phyloP scores from a whole-genome alignment of 2,888 invertebrate genomes.

The Laspeyria flexula region DNA sequence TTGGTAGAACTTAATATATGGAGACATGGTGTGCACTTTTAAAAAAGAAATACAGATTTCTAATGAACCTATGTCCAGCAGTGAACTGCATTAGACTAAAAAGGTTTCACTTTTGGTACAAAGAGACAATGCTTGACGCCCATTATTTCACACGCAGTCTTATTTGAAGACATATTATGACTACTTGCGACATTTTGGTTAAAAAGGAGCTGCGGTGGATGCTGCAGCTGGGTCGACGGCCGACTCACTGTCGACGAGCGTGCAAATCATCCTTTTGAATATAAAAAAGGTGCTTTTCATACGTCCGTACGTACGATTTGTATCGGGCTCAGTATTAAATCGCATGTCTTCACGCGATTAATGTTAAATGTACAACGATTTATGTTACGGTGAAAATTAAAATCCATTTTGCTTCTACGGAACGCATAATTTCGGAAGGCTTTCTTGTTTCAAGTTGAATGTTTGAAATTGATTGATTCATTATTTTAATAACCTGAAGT shows the following conservation, averaged over 20 bases:
- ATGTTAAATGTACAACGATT: slow-evolving; percentile 57
- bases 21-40: too few species aligned
- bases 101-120: slow-evolving; percentile 37
- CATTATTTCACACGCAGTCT: slow-evolving; percentile 42
- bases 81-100: slow-evolving; percentile 40
- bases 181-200: slow-evolving; percentile 72
- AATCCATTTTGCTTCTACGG: slow-evolving; percentile 41
- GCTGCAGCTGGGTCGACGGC: slow-evolving; percentile 65
- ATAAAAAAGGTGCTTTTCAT: slow-evolving; percentile 51
- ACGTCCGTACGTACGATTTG: slow-evolving; percentile 50
- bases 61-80: too few species aligned
- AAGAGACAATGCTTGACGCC: slow-evolving; percentile 35
- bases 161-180: slow-evolving; percentile 53
- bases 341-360: slow-evolving; percentile 60
- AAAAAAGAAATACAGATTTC: too few species aligned
- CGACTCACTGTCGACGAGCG: slow-evolving; percentile 61
- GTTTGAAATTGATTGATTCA: slow-evolving; percentile 21
- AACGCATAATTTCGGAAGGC: slow-evolving; percentile 37
- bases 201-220: slow-evolving; percentile 58
- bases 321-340: slow-evolving; percentile 56
- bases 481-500: slow-evolving; percentile 4
- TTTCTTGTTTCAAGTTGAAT: slow-evolving; percentile 18
- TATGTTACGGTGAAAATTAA: slow-evolving; percentile 48
- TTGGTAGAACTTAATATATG: too few species aligned
- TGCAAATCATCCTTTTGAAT: slow-evolving; percentile 61